Evolutionary conservation across 35 echinoderm and acorn worm species (phyloP).

Genomic region (Amphiura filiformis): DNA sequence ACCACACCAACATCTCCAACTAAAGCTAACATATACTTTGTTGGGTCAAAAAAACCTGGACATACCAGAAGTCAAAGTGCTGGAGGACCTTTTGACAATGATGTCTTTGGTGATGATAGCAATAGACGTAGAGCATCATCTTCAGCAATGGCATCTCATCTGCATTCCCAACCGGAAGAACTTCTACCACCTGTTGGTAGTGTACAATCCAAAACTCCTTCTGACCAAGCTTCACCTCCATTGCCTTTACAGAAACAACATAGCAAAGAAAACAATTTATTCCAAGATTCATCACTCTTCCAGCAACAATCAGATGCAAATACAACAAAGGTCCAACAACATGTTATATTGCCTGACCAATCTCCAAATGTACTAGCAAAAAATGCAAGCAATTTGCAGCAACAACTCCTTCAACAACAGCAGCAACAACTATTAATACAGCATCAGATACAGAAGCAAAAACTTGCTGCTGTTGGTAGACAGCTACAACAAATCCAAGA

Average conservation of each 20-base stretch:
- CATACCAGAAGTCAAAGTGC: not conserved
- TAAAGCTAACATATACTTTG: constrained; percentile 6
- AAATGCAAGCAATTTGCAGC: not conserved
- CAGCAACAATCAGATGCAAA: not conserved
- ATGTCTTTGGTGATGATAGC: constrained; percentile 2
- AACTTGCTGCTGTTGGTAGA: constrained; percentile 3
- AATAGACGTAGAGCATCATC: constrained; percentile 6
- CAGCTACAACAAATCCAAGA: constrained; percentile 17
- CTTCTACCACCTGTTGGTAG: not conserved
- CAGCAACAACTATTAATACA: constrained; percentile 14
- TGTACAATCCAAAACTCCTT: not conserved
- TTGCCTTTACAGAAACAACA: not conserved
- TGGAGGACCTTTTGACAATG: not conserved
- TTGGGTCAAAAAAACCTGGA: not conserved
- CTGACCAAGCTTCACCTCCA: not conserved
- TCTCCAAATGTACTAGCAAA: not conserved
- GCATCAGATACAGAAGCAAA: not conserved
- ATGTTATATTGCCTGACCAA: not conserved
- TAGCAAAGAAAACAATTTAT: constrained; percentile 1
- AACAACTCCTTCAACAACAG: constrained; percentile 15
- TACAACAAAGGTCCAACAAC: not conserved
- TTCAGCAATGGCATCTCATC: constrained; percentile 2
- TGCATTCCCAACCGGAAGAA: not conserved
- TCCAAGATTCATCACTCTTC: not conserved
- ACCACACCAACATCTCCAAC: constrained; percentile 8